Evolutionary conservation across 2,797 vertebrate genomes (phyloP).

Genomic region (Gymnothorax javanicus): DNA sequence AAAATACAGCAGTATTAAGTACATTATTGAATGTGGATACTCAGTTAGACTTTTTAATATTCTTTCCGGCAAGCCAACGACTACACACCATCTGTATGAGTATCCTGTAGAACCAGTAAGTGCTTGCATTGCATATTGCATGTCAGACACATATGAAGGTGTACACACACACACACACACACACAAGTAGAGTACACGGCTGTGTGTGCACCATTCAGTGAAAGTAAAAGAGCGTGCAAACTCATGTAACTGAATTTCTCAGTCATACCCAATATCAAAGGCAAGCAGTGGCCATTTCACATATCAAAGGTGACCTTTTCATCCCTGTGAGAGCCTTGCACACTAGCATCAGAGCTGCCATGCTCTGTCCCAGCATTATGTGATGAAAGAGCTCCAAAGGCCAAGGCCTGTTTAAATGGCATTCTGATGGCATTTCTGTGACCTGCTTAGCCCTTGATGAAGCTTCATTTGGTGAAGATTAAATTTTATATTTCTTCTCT

Average conservation of each 20-base stretch:
- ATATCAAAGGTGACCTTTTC: constrained; percentile 34
- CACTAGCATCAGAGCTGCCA: neutral
- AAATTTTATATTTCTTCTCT: constrained; percentile 10
- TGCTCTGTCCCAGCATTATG: constrained; percentile 25
- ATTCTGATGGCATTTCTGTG: constrained; percentile 32
- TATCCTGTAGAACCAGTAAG: neutral
- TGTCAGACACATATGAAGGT: neutral
- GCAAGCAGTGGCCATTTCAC: constrained; percentile 7
- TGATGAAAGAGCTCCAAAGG: constrained; percentile 35
- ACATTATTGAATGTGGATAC: neutral
- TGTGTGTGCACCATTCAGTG: neutral
- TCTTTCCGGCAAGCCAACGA: no score
- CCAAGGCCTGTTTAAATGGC: constrained; percentile 33
- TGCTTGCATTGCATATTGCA: neutral
- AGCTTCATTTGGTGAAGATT: constrained; percentile 31
- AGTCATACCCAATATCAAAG: neutral
- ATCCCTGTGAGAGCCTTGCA: neutral
- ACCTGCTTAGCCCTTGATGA: constrained; percentile 29
- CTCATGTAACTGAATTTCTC: neutral
- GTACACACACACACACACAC: neutral
- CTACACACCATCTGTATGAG: no score
- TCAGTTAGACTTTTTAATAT: no score
- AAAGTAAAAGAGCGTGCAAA: neutral
- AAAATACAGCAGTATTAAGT: neutral
- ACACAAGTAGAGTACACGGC: neutral